Evolutionary conservation across 2,888 invertebrate genomes (phyloP), one percentile per base, ranked within the genome.

Genomic region (Flexamia atlantica): DNA sequence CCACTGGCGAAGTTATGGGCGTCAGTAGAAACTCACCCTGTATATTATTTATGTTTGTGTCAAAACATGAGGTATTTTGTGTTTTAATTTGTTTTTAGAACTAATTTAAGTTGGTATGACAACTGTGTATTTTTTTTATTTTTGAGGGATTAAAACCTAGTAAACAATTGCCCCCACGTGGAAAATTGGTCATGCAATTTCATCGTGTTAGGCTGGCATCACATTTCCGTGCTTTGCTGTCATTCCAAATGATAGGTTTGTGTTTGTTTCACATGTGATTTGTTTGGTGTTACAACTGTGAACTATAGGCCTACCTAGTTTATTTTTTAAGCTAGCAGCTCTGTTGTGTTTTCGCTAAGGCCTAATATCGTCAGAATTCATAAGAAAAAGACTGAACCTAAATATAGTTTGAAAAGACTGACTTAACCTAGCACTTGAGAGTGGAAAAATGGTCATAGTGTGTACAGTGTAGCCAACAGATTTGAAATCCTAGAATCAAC

Each of bases 361-460:
- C 20, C 28, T 72, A 30, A 72, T 32, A 72, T 72, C 7, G 72
- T 72, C 7, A 72, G 72, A 72, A 72, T 32, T 36, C 32, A 72
- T 32, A 72, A 72, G 72, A 72, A 3, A 72, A 72, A 72, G 72
- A 72, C 72, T 30, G 72, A 30, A 72, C 72, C 72, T 32, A 72
- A 72, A 72, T 72, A 72, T 36, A 72, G 72, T 72, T 72, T 30
- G 30, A 36, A 72, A 72, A 72, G n/a, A n/a, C n/a, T n/a, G 28
- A 72, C 72, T 72, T 72, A 72, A 72, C 72, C 72, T 9, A 72
- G 32, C 72, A 72, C 72, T 72, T 72, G 72, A 72, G 4, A 72
- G 72, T 72, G 72, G 5, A 72, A 72, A 72, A 20, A 32, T 9
- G 72, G 72, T 72, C 32, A 72, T 30, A 72, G 72, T 72, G 72